Percentiles rank a stretch among this genome's conserved stretches.
phyloP scores from a whole-genome alignment of 37 sponge, comb jelly and placozoan genomes.

The Cliona cf. orientalis region DNA sequence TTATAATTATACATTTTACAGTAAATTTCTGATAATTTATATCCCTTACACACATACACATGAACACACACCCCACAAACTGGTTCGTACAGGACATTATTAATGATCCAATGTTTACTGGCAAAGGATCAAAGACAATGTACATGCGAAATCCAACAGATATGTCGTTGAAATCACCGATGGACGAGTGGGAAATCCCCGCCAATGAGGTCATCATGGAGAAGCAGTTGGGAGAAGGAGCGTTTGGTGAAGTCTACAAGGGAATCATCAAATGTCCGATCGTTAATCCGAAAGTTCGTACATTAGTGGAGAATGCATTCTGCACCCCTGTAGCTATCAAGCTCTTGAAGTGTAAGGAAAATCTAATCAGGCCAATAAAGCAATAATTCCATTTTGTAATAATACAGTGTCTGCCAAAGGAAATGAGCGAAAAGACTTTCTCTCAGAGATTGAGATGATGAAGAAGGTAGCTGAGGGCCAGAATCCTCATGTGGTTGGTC shows the following conservation, averaged over 20 bases:
- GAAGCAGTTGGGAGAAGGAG: constrained; percentile 68
- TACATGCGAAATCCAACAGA: too few species aligned
- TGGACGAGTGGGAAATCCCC: constrained; percentile 81
- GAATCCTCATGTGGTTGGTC: constrained; percentile 63
- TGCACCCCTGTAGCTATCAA: constrained; percentile 62
- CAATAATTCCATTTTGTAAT: too few species aligned
- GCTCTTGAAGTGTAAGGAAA: constrained; percentile 59
- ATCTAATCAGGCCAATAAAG: too few species aligned
- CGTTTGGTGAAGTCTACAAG: constrained; percentile 85
- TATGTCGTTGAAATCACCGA: background rate
- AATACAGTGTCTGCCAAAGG: constrained; percentile 40
- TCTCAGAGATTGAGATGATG: constrained; percentile 69
- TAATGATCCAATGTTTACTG: too few species aligned
- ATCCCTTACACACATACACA: too few species aligned
- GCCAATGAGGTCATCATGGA: constrained; percentile 58
- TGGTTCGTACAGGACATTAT: too few species aligned
- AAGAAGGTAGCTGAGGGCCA: constrained; percentile 65
- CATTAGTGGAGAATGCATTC: constrained; percentile 23
- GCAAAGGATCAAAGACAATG: too few species aligned
- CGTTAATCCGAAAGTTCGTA: constrained; percentile 5
- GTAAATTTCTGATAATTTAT: background rate
- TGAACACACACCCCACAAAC: too few species aligned
- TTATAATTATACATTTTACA: too few species aligned
- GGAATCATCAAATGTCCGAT: constrained; percentile 51
- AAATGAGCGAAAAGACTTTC: constrained; percentile 57